Base-by-base conservation (phyloP, 2,797 vertebrate species). In the Austrolebias charrua region DNA sequence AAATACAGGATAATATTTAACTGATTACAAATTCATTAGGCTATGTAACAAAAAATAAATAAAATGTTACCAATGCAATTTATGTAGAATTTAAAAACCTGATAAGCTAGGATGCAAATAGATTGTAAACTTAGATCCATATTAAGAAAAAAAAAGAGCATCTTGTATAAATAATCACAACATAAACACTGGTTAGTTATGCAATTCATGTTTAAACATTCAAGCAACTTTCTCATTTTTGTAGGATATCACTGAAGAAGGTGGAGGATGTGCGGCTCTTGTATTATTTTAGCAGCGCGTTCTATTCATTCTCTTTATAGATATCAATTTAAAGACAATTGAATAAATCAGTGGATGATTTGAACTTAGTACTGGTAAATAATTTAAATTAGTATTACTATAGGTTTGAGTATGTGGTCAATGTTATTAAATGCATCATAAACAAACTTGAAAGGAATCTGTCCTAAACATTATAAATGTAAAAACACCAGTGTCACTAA, bases 101-200 rank as follows among this genome's bases (percentile, higher is more conserved):
- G 16, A 53, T 0, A 35, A n/a, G 33, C 19, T 31, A 55, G 46
- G 9, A 66, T 3, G 12, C 7, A 46, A 49, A 55, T 11, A 14
- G 46, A 31, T 6, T 45, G 40, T 69, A 47, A 63, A 38, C 35
- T 38, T 64, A 58, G 53, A 49, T 61, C 1, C 46, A 47, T 24
- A 24, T 49, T 5, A 65, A 24, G 61, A 48, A 18, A 45, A 57
- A 13, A 14, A 28, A 48, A 20, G 28, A 42, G 10, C 35, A 51
- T 59, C 44, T 1, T 5, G 47, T 47, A 63, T 35, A 75, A 60
- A 69, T 29, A 13, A 47, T 16, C 13, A 24, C 48, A 65, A 6
- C 18, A 16, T 1, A 6, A 24, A 52, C 29, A 56, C 24, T 54
- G 15, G 13, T 15, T 43, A 0, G 24, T 56, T 46, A 54, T 19